phyloP scores from a whole-genome alignment of 1,140 invertebrate species.

The Lethrus apterus region DNA sequence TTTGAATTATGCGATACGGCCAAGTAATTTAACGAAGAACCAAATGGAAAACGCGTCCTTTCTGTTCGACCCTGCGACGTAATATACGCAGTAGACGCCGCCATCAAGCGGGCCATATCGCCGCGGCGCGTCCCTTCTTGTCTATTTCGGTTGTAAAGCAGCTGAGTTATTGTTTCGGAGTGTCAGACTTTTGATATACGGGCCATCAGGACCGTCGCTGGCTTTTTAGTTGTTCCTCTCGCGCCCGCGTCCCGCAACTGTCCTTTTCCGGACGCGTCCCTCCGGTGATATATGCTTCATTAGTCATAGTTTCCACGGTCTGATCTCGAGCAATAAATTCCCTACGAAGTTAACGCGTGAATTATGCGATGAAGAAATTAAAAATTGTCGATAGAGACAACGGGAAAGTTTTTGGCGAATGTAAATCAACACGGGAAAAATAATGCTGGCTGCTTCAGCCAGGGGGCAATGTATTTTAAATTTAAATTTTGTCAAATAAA shows the following conservation, averaged over 20 bases:
- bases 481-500: too few species aligned
- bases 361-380: conserved; percentile 14
- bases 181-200: conserved; percentile 40
- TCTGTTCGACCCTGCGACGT: too few species aligned
- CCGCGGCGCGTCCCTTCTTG: conserved; percentile 34
- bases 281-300: conserved; percentile 33
- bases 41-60: too few species aligned
- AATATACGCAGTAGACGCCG: too few species aligned
- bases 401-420: too few species aligned
- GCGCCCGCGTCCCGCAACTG: conserved; percentile 3
- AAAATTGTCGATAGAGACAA: too few species aligned
- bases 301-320: conserved; percentile 24
- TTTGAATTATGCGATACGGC: too few species aligned
- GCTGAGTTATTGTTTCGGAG: conserved; percentile 41
- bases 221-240: conserved; percentile 9
- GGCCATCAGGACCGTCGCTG: conserved; percentile 32
- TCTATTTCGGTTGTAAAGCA: conserved; percentile 41
- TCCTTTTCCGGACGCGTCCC: conserved; percentile 10
- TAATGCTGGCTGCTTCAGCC: too few species aligned
- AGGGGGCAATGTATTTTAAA: too few species aligned
- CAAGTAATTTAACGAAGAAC: too few species aligned
- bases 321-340: conserved; percentile 13
- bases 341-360: conserved; percentile 12
- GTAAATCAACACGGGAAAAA: too few species aligned
- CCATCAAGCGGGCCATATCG: conserved; percentile 17